Conservation (phyloP, 2,888 invertebrate genomes). For the Taenaris catops region DNA sequence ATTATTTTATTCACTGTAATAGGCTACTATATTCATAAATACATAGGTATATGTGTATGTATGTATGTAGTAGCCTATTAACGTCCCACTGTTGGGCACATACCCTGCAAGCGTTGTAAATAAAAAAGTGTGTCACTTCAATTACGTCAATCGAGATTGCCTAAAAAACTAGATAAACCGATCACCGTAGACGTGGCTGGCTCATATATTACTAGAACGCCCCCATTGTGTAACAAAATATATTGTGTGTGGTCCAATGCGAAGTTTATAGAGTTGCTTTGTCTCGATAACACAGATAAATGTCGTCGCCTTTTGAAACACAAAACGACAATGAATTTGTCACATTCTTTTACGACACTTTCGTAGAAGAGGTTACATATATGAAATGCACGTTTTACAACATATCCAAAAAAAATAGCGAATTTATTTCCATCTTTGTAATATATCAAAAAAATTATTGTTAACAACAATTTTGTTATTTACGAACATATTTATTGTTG, state of each 20-base stretch:
- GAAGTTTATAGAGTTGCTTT: constrained; percentile 72
- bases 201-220: constrained; percentile 69
- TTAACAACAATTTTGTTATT: too few species aligned
- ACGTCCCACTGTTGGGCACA: too few species aligned
- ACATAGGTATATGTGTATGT: too few species aligned
- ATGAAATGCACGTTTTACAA: too few species aligned
- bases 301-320: constrained; percentile 69
- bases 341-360: constrained; percentile 51
- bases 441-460: too few species aligned
- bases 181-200: constrained; percentile 52
- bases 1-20: too few species aligned
- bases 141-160: constrained; percentile 52
- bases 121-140: constrained; percentile 1
- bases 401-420: too few species aligned
- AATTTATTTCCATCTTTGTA: too few species aligned
- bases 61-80: too few species aligned
- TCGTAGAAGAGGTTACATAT: not conserved
- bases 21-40: too few species aligned
- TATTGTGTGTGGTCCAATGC: constrained; percentile 78
- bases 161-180: constrained; percentile 55
- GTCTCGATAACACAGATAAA: constrained; percentile 78
- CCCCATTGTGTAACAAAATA: constrained; percentile 60
- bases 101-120: too few species aligned
- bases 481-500: too few species aligned
- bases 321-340: constrained; percentile 66